Conservation (phyloP, 2,113 vertebrate genomes). For the Rhinopomastus cyanomelas region DNA sequence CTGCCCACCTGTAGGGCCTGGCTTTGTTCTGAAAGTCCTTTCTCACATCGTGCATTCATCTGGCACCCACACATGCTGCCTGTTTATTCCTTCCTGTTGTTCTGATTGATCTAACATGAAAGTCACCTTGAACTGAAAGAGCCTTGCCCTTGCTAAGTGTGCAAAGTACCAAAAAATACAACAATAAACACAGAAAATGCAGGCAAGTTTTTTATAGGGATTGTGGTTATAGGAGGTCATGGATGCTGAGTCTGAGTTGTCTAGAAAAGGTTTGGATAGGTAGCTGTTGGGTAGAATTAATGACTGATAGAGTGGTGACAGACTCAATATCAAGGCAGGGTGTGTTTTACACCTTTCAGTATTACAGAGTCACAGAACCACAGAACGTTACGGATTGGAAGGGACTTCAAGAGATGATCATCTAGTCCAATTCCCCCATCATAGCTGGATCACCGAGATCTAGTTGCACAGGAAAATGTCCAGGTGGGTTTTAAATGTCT, state of each 20-base stretch:
- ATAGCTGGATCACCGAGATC: too few relatives aligned
- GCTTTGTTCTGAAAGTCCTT: constrained; percentile 13
- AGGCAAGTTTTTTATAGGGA: neutral
- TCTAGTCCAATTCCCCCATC: too few relatives aligned
- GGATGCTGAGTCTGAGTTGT: neutral
- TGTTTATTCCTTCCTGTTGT: constrained; percentile 15
- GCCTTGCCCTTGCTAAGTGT: neutral
- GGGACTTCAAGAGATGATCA: too few relatives aligned
- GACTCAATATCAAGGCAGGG: neutral
- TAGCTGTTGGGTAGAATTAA: neutral
- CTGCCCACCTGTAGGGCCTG: neutral
- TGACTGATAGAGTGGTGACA: neutral
- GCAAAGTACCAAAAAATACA: neutral
- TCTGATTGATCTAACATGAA: constrained; percentile 15
- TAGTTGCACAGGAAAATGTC: too few relatives aligned
- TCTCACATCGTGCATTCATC: neutral
- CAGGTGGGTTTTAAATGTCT: too few relatives aligned
- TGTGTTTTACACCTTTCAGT: neutral
- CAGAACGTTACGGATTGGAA: too few relatives aligned
- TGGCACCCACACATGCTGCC: neutral
- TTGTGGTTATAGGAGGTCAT: neutral
- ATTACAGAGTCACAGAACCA: too few relatives aligned
- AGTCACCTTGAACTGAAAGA: constrained; percentile 2
- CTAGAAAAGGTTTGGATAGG: neutral
- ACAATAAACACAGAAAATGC: neutral